Conservation (phyloP, 2,113 vertebrate species). For the Atractosteus spatula region DNA sequence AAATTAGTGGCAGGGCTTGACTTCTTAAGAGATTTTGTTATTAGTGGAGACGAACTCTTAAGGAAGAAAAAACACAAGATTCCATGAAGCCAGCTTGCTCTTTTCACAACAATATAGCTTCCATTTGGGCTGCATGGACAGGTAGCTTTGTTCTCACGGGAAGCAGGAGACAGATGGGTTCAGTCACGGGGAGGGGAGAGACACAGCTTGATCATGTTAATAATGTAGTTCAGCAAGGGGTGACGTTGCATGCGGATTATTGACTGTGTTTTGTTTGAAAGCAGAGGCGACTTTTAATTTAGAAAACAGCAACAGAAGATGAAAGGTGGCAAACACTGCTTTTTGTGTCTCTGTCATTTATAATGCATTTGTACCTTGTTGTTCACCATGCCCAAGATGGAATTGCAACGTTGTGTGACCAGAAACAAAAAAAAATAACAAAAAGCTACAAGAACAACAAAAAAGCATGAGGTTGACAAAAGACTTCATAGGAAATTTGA, state of each 20-base stretch:
- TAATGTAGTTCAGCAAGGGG: background rate
- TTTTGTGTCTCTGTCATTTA: slow-evolving; percentile 3
- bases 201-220: background rate
- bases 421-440: background rate
- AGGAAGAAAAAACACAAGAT: background rate
- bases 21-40: background rate
- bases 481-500: background rate
- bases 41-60: background rate
- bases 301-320: background rate
- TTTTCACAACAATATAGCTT: slow-evolving; percentile 41
- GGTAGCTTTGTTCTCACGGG: slow-evolving; percentile 28
- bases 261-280: background rate
- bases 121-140: slow-evolving; percentile 38
- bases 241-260: slow-evolving; percentile 1
- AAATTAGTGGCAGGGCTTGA: slow-evolving; percentile 31
- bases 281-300: slow-evolving; percentile 8
- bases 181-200: slow-evolving; percentile 16
- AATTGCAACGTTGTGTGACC: slow-evolving; percentile 1
- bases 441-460: background rate
- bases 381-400: background rate
- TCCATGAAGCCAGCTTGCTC: slow-evolving; percentile 42
- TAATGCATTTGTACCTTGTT: slow-evolving; percentile 4
- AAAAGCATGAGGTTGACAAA: too few species aligned
- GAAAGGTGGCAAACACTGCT: slow-evolving; percentile 12
- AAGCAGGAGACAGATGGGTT: slow-evolving; percentile 23